These are phyloP conservation scores for Ostrea denselamellosa DNA, from an alignment of 1,140 invertebrate species.

Conservation along the genomic window DNA sequence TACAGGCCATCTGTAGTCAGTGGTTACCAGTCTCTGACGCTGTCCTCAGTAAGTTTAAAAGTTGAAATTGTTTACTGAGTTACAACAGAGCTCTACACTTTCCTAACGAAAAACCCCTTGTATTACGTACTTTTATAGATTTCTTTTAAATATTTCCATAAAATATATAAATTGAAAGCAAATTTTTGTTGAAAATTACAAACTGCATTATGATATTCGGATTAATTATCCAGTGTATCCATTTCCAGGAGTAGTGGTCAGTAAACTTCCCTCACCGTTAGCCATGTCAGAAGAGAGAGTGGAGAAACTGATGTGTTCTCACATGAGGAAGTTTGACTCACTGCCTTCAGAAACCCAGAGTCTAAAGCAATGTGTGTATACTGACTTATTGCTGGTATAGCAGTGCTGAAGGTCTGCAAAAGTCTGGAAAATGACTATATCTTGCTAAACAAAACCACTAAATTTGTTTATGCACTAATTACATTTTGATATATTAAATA, in stretches of 20 bases:
- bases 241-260: conserved; percentile 86
- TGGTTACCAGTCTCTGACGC: conserved; percentile 93
- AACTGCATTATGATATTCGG: no score
- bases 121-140: no score
- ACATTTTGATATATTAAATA: background rate
- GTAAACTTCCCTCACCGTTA: conserved; percentile 89
- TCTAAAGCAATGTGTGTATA: conserved; percentile 83
- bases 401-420: no score
- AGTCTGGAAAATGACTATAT: background rate
- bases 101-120: no score
- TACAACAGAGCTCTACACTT: no score
- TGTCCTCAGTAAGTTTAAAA: conserved; percentile 82
- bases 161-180: no score
- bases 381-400: no score
- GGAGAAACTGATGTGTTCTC: conserved; percentile 87
- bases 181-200: no score
- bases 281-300: conserved; percentile 88
- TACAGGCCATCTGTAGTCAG: conserved; percentile 90
- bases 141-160: no score
- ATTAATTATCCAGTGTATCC: background rate
- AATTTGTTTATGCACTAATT: background rate
- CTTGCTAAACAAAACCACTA: background rate
- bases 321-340: conserved; percentile 84
- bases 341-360: conserved; percentile 86
- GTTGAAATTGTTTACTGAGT: no score